Percentiles rank a stretch among this genome's conserved stretches.
phyloP scores from a whole-genome alignment of 2,888 invertebrate species.

The Tetropium fuscum region DNA sequence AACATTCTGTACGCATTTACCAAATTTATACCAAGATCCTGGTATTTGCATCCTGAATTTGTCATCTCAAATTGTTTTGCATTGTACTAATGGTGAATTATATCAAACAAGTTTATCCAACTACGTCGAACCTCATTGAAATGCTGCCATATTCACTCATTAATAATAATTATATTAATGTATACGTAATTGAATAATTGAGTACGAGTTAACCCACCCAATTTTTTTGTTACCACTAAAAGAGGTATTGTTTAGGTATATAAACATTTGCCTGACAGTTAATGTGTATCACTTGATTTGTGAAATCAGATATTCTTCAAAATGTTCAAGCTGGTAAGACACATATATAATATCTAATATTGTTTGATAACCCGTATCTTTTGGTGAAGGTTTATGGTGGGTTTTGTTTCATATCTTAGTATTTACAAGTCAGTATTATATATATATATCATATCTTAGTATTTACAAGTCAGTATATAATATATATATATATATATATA shows the following conservation, averaged over 20 bases:
- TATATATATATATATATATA: too few relatives aligned
- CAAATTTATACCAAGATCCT: too few relatives aligned
- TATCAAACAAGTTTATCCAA: slow-evolving; percentile 8
- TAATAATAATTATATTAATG: neutral
- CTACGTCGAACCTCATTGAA: slow-evolving; percentile 7
- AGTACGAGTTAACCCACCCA: slow-evolving; percentile 6
- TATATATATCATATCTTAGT: too few relatives aligned
- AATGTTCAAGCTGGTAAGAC: slow-evolving; percentile 20
- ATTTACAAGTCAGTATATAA: too few relatives aligned
- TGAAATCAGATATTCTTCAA: slow-evolving; percentile 4
- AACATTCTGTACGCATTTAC: too few relatives aligned
- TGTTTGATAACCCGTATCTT: too few relatives aligned
- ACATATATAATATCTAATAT: too few relatives aligned
- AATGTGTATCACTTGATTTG: slow-evolving; percentile 9
- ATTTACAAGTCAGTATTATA: too few relatives aligned
- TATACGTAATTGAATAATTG: slow-evolving; percentile 17
- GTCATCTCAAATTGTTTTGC: too few relatives aligned
- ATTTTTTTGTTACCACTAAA: neutral
- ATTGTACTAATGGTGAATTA: neutral
- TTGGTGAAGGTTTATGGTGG: too few relatives aligned
- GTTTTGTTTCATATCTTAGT: too few relatives aligned
- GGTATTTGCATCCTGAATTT: too few relatives aligned
- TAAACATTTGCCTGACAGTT: neutral
- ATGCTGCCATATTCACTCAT: neutral
- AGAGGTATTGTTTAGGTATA: slow-evolving; percentile 13